A percentile compares a stretch with the other conserved stretches of the same genome.
Evolutionary conservation across 1,140 invertebrate species (phyloP).

Genomic region (Notospermus geniculatus): DNA sequence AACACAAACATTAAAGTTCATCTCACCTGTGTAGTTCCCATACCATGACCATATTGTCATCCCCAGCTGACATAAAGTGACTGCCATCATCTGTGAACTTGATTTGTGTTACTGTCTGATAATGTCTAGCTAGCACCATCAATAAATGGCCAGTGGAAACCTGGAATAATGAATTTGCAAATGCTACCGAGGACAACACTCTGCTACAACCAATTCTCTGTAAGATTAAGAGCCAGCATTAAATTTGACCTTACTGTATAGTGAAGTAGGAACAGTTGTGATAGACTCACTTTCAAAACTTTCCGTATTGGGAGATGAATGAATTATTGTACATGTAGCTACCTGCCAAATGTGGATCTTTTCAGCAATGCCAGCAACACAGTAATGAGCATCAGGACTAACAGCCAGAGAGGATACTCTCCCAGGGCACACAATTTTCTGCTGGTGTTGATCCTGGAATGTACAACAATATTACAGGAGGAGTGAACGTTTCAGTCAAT

Average conservation of each 20-base stretch:
- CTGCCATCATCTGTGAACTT: conserved; percentile 72
- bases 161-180: conserved; percentile 44
- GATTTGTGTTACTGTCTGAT: conserved; percentile 73
- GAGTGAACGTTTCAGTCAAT: no score
- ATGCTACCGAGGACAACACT: no score
- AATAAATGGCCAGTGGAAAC: conserved; percentile 72
- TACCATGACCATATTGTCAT: conserved; percentile 79
- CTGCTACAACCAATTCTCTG: no score
- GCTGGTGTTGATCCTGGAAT: conserved; percentile 37
- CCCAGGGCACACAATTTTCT: conserved; percentile 77
- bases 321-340: neutral
- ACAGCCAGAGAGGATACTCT: conserved; percentile 68
- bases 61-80: conserved; percentile 71
- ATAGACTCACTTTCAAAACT: no score
- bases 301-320: no score
- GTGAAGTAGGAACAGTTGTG: no score
- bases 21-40: conserved; percentile 65
- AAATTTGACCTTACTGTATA: no score
- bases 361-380: conserved; percentile 74
- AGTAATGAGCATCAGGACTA: conserved; percentile 68
- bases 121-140: conserved; percentile 71
- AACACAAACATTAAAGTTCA: no score
- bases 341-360: conserved; percentile 80
- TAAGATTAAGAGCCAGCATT: no score
- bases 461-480: no score